A percentile compares a stretch with the other conserved stretches of the same genome.
Evolutionary conservation across 2,888 invertebrate species (phyloP).

Genomic region (Caenorhabditis imperialis): DNA sequence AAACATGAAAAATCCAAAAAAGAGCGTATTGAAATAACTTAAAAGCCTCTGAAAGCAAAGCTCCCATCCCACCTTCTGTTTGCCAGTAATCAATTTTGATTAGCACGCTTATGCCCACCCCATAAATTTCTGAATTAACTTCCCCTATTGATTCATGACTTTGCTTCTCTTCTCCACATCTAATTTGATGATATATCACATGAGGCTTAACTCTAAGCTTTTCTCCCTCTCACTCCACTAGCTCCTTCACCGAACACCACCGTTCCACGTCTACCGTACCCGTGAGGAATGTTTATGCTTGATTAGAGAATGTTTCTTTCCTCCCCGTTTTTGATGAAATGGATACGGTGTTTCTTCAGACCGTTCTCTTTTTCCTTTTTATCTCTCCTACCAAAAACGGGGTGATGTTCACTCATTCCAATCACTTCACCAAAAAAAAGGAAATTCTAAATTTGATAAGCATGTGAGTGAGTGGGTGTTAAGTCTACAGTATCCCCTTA

Average conservation of each 20-base stretch:
- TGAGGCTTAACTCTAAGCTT: slow-evolving; percentile 4
- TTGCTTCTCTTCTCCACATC: slow-evolving; percentile 7
- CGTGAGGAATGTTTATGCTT: too few relatives aligned
- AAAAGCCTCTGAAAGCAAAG: background rate
- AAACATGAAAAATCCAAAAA: too few relatives aligned
- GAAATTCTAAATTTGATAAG: slow-evolving; percentile 51
- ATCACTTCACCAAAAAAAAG: background rate
- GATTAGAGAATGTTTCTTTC: too few relatives aligned
- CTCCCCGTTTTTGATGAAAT: background rate
- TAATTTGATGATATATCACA: slow-evolving; percentile 41
- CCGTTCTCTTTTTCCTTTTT: background rate
- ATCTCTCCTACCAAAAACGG: slow-evolving; percentile 9
- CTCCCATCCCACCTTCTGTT: slow-evolving; percentile 33
- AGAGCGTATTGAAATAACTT: background rate
- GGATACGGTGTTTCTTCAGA: slow-evolving; percentile 27
- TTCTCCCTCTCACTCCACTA: background rate
- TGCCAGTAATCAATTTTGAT: slow-evolving; percentile 44
- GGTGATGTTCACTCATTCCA: slow-evolving; percentile 23
- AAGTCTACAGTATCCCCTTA: slow-evolving; percentile 19
- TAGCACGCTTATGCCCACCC: slow-evolving; percentile 10
- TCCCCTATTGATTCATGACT: slow-evolving; percentile 33
- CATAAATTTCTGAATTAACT: slow-evolving; percentile 45
- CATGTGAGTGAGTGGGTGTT: slow-evolving; percentile 26
- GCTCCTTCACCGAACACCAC: too few relatives aligned
- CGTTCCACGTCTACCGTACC: background rate